These are phyloP conservation scores for Muscicapa striata DNA, from an alignment of 2,797 vertebrate genomes.

Conservation along the genomic window DNA sequence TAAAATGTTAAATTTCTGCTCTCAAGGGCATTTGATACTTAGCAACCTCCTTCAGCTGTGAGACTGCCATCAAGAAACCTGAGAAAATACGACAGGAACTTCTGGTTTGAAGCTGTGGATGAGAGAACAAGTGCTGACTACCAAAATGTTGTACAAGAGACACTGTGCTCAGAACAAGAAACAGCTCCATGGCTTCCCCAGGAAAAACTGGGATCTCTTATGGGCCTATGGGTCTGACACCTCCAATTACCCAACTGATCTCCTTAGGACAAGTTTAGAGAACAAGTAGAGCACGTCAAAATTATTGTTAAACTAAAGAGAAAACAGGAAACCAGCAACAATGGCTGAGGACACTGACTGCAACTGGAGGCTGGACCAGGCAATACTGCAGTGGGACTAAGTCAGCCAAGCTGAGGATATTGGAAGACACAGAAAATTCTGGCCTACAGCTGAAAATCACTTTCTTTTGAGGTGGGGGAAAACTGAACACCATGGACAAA, in stretches of 20 bases:
- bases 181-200: background rate
- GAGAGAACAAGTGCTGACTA: background rate
- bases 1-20: background rate
- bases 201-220: background rate
- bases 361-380: background rate
- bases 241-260: rapidly evolving
- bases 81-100: background rate
- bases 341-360: background rate
- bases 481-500: background rate
- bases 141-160: background rate
- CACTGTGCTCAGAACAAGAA: background rate
- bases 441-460: background rate
- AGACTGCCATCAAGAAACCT: background rate
- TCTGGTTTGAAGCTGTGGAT: background rate
- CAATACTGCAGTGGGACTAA: background rate
- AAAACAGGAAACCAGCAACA: background rate
- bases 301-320: background rate
- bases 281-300: background rate
- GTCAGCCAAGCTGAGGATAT: background rate
- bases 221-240: background rate
- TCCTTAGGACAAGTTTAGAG: background rate
- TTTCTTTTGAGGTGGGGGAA: background rate
- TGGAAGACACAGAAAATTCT: background rate
- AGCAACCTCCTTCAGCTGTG: background rate
- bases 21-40: background rate